phyloP scores from a whole-genome alignment of 2,797 vertebrate species.

The Chrysocyon brachyurus region DNA sequence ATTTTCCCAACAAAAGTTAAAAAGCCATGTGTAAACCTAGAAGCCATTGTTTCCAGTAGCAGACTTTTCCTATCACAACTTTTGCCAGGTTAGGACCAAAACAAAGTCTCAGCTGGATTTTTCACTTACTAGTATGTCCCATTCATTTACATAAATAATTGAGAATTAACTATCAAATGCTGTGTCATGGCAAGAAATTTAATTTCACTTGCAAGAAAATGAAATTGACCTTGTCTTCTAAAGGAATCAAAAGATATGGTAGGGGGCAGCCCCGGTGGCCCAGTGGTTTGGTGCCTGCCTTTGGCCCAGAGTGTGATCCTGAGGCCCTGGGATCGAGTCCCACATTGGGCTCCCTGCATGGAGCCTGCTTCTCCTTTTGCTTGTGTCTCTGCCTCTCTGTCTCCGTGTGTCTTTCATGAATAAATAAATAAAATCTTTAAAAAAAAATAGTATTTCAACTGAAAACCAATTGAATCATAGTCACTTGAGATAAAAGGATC shows the following conservation, averaged over 20 bases:
- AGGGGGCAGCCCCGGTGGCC: no score
- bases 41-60: background rate
- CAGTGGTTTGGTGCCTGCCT: no score
- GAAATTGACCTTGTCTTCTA: conserved; percentile 4
- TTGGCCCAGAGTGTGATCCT: no score
- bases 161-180: background rate
- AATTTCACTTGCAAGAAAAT: conserved; percentile 52
- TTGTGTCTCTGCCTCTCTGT: no score
- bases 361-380: no score
- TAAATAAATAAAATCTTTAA: no score
- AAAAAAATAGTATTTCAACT: background rate
- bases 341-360: no score
- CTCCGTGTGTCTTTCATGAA: no score
- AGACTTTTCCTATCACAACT: background rate
- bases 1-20: background rate
- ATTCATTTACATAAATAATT: background rate
- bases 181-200: background rate
- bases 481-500: conserved; percentile 13
- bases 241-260: conserved; percentile 18
- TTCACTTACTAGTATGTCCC: background rate
- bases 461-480: background rate
- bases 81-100: background rate
- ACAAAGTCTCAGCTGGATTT: background rate
- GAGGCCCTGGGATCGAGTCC: no score
- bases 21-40: background rate